phyloP scores from a whole-genome alignment of 2,888 invertebrate species.

The Endomychus coccineus region DNA sequence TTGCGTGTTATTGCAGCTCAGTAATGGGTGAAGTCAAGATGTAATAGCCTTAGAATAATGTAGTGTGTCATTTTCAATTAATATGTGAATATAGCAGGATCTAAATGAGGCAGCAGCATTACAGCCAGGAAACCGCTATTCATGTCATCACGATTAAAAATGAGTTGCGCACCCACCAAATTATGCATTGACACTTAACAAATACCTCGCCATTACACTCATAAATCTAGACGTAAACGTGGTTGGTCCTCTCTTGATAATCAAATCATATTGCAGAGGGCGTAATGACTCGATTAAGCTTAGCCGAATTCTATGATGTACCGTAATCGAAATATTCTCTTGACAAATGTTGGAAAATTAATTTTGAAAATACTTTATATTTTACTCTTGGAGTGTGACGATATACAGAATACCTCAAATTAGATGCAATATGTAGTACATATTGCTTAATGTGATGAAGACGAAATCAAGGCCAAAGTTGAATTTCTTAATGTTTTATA shows the following conservation, averaged over 20 bases:
- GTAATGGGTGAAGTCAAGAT: no score
- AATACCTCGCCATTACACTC: constrained; percentile 33
- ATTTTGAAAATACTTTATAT: no score
- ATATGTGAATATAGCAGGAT: constrained; percentile 36
- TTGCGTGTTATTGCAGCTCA: no score
- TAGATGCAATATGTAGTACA: no score
- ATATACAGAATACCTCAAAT: no score
- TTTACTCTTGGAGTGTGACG: no score
- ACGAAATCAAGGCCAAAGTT: no score
- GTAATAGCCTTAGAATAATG: no score
- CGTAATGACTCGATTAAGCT: constrained; percentile 16
- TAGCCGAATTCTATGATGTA: constrained; percentile 7
- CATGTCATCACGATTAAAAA: constrained; percentile 43
- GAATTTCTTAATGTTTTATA: no score
- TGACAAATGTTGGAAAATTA: no score
- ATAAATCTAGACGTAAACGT: constrained; percentile 23
- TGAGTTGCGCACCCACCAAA: constrained; percentile 40
- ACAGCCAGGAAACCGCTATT: constrained; percentile 39
- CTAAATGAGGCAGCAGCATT: constrained; percentile 39
- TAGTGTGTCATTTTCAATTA: constrained; percentile 43
- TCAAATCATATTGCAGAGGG: constrained; percentile 16
- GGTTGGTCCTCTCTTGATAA: constrained; percentile 15
- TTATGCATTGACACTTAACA: constrained; percentile 45
- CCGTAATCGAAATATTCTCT: no score
- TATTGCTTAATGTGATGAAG: no score